Conservation (phyloP, 2,797 vertebrate genomes). For the Podarcis lilfordi region DNA sequence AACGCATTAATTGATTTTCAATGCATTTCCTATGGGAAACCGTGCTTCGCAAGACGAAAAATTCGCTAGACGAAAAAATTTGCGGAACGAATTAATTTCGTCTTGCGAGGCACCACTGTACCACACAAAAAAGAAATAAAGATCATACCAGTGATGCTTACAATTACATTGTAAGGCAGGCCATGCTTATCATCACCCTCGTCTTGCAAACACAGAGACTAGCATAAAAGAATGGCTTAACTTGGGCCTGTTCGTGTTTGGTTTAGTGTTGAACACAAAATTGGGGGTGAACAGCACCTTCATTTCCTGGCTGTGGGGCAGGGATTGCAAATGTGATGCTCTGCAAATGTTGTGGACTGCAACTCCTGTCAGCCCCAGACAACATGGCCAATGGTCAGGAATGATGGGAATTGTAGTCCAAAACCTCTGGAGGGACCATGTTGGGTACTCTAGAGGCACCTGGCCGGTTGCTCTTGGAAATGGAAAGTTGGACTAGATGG, state of each 20-base stretch:
- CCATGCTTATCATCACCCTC: not conserved
- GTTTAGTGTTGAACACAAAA: not conserved
- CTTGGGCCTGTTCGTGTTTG: not conserved
- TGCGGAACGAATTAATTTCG: too few species aligned
- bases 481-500: not conserved
- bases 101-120: too few species aligned
- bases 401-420: not conserved
- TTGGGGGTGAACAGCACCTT: not conserved
- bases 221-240: not conserved
- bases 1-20: too few species aligned
- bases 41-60: too few species aligned
- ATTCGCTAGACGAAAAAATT: too few species aligned
- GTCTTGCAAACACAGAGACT: not conserved
- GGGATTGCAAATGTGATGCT: not conserved
- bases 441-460: not conserved
- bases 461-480: not conserved
- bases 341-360: not conserved
- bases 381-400: not conserved
- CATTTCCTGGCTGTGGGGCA: not conserved
- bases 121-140: not conserved
- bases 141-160: not conserved
- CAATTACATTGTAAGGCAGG: not conserved
- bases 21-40: too few species aligned
- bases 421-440: not conserved
- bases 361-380: not conserved